Base-by-base conservation (phyloP, 2,113 vertebrate genomes). In the Tenebrosternarchus preto region DNA sequence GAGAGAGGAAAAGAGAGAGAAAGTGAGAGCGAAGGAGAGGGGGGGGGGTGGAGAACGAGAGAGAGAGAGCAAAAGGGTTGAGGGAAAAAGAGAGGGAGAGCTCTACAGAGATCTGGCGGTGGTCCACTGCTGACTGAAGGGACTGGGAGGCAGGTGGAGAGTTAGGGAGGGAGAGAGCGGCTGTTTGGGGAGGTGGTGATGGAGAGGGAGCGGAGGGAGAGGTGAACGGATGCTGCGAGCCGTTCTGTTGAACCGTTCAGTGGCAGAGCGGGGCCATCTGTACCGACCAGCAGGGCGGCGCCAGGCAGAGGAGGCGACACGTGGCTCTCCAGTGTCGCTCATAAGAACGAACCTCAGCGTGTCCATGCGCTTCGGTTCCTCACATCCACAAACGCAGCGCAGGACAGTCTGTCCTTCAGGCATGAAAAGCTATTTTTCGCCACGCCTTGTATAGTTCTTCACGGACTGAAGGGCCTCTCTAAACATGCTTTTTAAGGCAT, bases 191-290 rank as follows among this genome's bases (percentile, higher is more conserved):
- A 17, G 36, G 36, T 3, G 36, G 36, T 39, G 36, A 39, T 39
- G 36, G 31, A 57, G 33, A 39, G 55, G 76, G 36, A 39, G 39
- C 2, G 39, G 39, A 15, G 6, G 29, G 69, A 81, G 20, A 56
- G 59, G 64, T 53, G 71, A 60, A 76, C 24, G 75, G 78, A 78
- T 81, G 84, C 84, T 83, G 84, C 25, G 76, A 83, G 73, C n/a
- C 72, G 29, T 83, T 85, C 78, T 83, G 84, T 81, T 68, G 60
- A 83, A 83, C 56, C 60, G 66, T 76, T 85, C 76, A 83, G 78
- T 11, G 53, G 71, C 73, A n/a, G 73, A 78, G 78, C 22, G 61
- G 27, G 76, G 70, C 82, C 82, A 85, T 83, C 82, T 85, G 5
- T 77, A 82, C 39, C 36, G 76, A 63, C 76, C 73, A 75, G 60